These are phyloP conservation scores for Neotoxoptera formosana DNA, from an alignment of 1,140 invertebrate species.

Conservation along the genomic window DNA sequence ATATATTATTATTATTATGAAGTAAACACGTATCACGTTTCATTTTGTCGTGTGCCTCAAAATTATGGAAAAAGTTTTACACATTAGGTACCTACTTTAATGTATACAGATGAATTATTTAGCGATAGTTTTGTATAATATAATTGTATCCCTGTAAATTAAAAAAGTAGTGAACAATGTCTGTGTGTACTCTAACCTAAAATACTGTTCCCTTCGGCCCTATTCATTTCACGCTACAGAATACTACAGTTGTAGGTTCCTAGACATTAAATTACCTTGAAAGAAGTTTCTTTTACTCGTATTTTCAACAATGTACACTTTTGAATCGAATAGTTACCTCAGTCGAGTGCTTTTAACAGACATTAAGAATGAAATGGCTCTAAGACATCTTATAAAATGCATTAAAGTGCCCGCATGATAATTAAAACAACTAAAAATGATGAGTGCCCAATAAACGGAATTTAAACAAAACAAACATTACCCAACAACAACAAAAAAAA, in stretches of 20 bases:
- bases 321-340: slow-evolving; percentile 11
- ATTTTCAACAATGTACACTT: slow-evolving; percentile 29
- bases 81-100: not conserved
- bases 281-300: slow-evolving; percentile 39
- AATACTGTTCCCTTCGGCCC: slow-evolving; percentile 41
- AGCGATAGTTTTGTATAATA: not conserved
- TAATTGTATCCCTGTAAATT: slow-evolving; percentile 8
- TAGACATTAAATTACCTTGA: slow-evolving; percentile 45
- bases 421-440: slow-evolving; percentile 10
- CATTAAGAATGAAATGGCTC: slow-evolving; percentile 25
- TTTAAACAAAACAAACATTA: not conserved
- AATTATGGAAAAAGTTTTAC: slow-evolving; percentile 3
- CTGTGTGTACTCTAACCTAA: slow-evolving; percentile 28
- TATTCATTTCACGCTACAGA: slow-evolving; percentile 38
- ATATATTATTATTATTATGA: too few relatives aligned
- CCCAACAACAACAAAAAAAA: not conserved
- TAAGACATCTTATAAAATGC: not conserved
- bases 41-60: not conserved
- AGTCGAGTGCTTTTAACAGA: slow-evolving; percentile 13
- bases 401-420: not conserved
- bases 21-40: not conserved
- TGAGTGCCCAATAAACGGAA: not conserved
- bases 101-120: slow-evolving; percentile 2
- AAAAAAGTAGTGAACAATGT: not conserved
- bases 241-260: not conserved